These are phyloP conservation scores for Paracyclopina nana DNA, from an alignment of 1,140 invertebrate genomes.

Conservation along the genomic window DNA sequence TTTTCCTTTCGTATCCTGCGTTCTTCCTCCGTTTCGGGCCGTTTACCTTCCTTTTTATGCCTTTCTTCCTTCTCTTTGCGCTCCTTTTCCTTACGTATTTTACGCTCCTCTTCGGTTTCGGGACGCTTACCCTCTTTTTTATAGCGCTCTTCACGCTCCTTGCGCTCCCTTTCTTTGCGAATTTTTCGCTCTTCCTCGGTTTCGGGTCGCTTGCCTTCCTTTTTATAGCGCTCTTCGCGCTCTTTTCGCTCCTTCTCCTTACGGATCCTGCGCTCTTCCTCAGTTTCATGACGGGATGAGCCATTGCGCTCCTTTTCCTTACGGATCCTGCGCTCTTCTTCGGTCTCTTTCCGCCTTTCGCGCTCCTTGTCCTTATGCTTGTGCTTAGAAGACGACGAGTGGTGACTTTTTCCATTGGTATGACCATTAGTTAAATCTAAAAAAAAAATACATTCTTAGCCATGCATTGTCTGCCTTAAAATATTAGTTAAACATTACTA, in stretches of 20 bases:
- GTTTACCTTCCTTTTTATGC: background rate
- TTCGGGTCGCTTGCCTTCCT: background rate
- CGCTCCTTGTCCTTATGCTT: conserved; percentile 11
- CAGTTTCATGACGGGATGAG: too few species aligned
- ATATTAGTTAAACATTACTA: background rate
- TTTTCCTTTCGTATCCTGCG: conserved; percentile 7
- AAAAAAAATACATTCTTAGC: background rate
- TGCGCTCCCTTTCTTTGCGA: conserved; percentile 13
- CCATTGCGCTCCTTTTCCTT: too few species aligned
- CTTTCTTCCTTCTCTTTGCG: conserved; percentile 4
- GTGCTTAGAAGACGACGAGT: background rate
- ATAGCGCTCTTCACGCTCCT: conserved; percentile 8
- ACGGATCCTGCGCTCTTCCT: conserved; percentile 14
- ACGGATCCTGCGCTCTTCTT: conserved; percentile 13
- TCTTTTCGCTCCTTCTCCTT: conserved; percentile 16
- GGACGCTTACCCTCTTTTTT: conserved; percentile 8
- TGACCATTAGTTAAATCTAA: background rate
- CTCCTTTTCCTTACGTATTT: conserved; percentile 15
- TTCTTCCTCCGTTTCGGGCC: conserved; percentile 14
- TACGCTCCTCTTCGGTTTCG: conserved; percentile 15
- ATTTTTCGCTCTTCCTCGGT: conserved; percentile 13
- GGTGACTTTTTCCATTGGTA: background rate
- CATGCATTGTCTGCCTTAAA: background rate
- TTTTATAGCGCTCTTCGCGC: conserved; percentile 8
- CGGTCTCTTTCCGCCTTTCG: conserved; percentile 10